Base-by-base conservation (phyloP, 2,797 vertebrate species). In the Lophius americanus region DNA sequence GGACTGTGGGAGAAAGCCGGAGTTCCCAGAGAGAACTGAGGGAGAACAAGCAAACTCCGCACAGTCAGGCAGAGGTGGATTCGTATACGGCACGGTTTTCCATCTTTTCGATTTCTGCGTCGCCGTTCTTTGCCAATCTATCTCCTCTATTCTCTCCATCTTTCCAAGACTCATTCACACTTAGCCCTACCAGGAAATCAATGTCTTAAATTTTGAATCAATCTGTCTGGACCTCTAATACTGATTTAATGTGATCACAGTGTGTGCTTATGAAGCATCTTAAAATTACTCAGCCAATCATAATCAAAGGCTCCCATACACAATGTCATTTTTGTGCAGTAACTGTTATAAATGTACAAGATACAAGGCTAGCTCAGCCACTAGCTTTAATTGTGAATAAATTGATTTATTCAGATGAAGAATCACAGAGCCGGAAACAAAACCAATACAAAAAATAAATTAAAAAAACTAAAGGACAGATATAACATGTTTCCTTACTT, bases 401-500 rank as follows among this genome's bases (percentile, higher is more conserved):
- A 48, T 33, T 38, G 33, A 70, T 52, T 43, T 49, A n/a, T 1
- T 10, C n/a, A 78, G 46, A 60, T 4, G 23, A 14, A 10, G 39
- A 70, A 51, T 61, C 33, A 49, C 35, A 12, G 54, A 57, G 39
- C 2, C 51, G 65, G 55, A 37, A 11, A 33, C 43, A 37, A 58
- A n/a, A 61, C 37, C 68, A 10, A 43, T 0, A 56, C 14, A 55
- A 51, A 55, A 59, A 3, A 11, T 35, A 54, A 48, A 57, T 0
- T 48, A 0, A 14, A 3, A 14, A 53, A 54, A 37, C 68, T 14
- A 37, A 49, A 13, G 75, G 9, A 65, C 3, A 68, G 14, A 42
- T 51, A 73, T 39, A 54, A 49, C 55, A 23, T 6, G 52, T 57
- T 50, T 88, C 73, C 98, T 96, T 96, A 99, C 98, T 99, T 99